Evolutionary conservation across 2,888 invertebrate genomes (phyloP), one percentile per base, ranked within the genome.

Genomic region (Zaprionus obscuricornis): DNA sequence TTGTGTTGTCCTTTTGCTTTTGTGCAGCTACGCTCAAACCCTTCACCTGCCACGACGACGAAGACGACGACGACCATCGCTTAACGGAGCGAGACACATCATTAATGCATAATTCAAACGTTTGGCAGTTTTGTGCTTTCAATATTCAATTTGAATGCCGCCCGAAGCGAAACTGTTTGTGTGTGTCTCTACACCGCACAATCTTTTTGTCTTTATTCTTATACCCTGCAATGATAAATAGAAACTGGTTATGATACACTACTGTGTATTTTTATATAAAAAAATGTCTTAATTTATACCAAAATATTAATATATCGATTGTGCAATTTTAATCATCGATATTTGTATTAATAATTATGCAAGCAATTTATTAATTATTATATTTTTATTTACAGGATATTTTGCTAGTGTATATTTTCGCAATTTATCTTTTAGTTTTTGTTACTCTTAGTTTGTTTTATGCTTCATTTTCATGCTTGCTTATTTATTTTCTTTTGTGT

Each of bases 71-170:
- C 13, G 13, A 14, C n/a, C 24, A 31, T 47, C 43, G 43, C 52
- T 45, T 55, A 52, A 54, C 65, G 43, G 51, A 71, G 79, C 55
- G 68, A 69, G 66, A 69, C 66, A 78, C 81, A 85, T 85, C 85
- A 81, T 85, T 81, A 81, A 85, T 81, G 85, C 85, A 81, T 85
- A 85, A 81, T 81, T 81, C 76, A 81, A 74, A 74, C 76, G 79
- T 85, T 81, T 85, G 79, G 66, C 81, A 82, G 83, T 83, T 79
- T 76, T 76, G 60, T 83, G 66, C 74, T 74, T 82, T 79, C 79
- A 85, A 85, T 85, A 79, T 79, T 79, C 82, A 79, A 79, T 79
- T 79, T 85, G 73, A 85, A 85, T 85, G 73, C 66, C 72, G 85
- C 85, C 85, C 79, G 59, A 78, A 78, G 81, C 83, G 56, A 75